These are phyloP conservation scores for Dromaius novaehollandiae DNA, from an alignment of 2,113 vertebrate genomes.

Conservation along the genomic window DNA sequence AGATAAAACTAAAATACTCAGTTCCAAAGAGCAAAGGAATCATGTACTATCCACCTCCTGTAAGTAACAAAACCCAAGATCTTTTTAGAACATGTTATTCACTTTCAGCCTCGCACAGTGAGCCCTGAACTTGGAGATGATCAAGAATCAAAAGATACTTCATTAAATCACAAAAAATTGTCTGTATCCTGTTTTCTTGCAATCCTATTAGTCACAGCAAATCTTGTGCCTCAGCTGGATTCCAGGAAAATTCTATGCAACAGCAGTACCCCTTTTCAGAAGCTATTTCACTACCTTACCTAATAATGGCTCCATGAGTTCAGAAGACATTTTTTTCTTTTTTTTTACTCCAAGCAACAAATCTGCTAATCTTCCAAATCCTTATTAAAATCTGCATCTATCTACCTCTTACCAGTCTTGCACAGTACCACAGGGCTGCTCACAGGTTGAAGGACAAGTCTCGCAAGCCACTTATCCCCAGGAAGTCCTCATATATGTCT, in stretches of 20 bases:
- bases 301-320: accelerated
- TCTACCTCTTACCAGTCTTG: background rate
- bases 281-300: background rate
- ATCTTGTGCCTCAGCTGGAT: background rate
- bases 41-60: background rate
- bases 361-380: background rate
- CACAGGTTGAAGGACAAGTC: background rate
- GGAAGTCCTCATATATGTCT: background rate
- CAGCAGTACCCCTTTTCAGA: background rate
- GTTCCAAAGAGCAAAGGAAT: background rate
- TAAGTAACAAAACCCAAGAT: background rate
- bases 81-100: background rate
- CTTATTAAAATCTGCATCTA: background rate
- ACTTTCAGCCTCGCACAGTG: background rate
- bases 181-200: background rate
- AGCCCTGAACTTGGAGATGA: background rate
- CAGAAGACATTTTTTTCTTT: background rate
- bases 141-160: background rate
- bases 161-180: background rate
- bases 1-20: background rate
- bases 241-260: background rate
- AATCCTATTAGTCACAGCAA: background rate
- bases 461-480: background rate
- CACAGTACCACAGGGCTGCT: background rate
- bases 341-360: accelerated